Evolutionary conservation across 2,888 invertebrate species (phyloP).

Genomic region (Liodrosophila aerea): DNA sequence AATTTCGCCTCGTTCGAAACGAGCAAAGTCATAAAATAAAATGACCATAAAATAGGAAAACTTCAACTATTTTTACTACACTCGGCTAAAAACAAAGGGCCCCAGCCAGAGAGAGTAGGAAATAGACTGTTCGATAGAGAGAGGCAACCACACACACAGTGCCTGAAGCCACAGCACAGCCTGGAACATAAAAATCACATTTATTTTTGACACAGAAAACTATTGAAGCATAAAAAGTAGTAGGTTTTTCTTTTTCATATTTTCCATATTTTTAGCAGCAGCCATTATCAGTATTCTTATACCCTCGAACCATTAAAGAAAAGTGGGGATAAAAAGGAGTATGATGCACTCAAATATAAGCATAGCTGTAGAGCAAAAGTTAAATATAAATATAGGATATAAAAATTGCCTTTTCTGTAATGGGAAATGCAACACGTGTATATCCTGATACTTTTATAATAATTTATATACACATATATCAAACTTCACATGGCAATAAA

Average conservation of each 20-base stretch:
- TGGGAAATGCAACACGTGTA: too few relatives aligned
- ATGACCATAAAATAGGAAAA: conserved; percentile 47
- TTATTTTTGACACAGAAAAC: conserved; percentile 69
- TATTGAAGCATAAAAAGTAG: conserved; percentile 70
- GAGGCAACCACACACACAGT: conserved; percentile 6
- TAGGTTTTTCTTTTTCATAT: conserved; percentile 37
- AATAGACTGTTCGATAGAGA: background rate
- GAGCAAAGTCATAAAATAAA: conserved; percentile 57
- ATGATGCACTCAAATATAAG: background rate
- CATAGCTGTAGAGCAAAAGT: too few relatives aligned
- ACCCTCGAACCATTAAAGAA: conserved; percentile 19
- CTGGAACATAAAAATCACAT: conserved; percentile 70
- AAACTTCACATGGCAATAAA: too few relatives aligned
- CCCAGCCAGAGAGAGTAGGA: background rate
- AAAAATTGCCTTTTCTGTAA: too few relatives aligned
- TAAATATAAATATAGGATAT: too few relatives aligned
- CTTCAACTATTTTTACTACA: conserved; percentile 49
- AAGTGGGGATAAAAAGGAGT: background rate
- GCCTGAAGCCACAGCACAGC: conserved; percentile 33
- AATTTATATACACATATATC: too few relatives aligned
- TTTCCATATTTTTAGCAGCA: conserved; percentile 32
- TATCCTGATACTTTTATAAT: too few relatives aligned
- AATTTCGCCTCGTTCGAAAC: conserved; percentile 15
- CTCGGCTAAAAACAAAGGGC: conserved; percentile 58
- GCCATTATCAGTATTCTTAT: conserved; percentile 31